Evolutionary conservation across 2,113 vertebrate genomes (phyloP).

Genomic region (Nansenia antarctica): DNA sequence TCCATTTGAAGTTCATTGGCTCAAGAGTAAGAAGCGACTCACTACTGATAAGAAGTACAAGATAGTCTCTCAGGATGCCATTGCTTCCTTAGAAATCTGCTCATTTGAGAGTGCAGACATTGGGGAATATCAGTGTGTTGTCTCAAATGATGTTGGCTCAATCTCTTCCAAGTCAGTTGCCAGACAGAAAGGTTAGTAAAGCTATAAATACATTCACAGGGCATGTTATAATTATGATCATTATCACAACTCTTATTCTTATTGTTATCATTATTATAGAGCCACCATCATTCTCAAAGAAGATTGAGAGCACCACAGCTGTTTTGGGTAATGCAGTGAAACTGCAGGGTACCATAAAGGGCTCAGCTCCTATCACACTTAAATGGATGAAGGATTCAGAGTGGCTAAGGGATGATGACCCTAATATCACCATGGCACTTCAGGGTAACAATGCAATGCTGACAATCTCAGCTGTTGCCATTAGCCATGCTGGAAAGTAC

Average conservation of each 20-base stretch:
- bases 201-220: background rate
- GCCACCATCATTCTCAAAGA: conserved; percentile 91
- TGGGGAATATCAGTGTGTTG: conserved; percentile 88
- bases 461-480: conserved; percentile 81
- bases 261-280: conserved; percentile 72
- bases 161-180: conserved; percentile 80
- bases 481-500: conserved; percentile 85
- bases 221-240: background rate
- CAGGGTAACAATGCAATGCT: conserved; percentile 81
- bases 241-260: background rate
- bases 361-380: conserved; percentile 87
- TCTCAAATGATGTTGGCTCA: conserved; percentile 90
- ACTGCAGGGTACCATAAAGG: conserved; percentile 86
- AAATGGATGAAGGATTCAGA: conserved; percentile 93
- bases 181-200: conserved; percentile 89
- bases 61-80: conserved; percentile 80
- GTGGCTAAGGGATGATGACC: conserved; percentile 84
- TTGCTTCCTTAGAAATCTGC: conserved; percentile 84
- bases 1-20: conserved; percentile 89
- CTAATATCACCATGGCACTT: conserved; percentile 84
- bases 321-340: conserved; percentile 83
- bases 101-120: conserved; percentile 89
- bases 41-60: conserved; percentile 87
- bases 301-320: conserved; percentile 85
- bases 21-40: conserved; percentile 88